Base-by-base conservation (phyloP, 2,113 vertebrate species). In the Seriola quinqueradiata region DNA sequence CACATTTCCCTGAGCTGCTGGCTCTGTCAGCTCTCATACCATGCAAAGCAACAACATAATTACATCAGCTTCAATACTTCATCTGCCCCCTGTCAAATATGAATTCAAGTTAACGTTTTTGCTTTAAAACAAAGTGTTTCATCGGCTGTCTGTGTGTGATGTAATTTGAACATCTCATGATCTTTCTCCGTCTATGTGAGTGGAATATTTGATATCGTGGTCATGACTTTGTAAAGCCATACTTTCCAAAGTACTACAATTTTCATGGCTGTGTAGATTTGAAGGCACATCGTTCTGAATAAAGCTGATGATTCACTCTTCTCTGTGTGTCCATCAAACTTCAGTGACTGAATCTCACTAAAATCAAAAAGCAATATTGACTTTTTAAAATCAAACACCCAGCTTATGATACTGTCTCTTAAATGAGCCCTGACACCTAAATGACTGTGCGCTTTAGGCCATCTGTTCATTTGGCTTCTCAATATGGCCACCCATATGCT, bases 401-500 rank as follows among this genome's bases (percentile, higher is more conserved):
- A 71, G 54, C 36, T 61, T 11, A 48, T 70, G 64, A 78, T 50
- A 40, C 25, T 63, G 58, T 60, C 76, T 84, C 50, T 61, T 73
- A 75, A 85, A 80, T 74, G 66, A 82, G 83, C 52, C 46, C 42
- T 70, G 57, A 61, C 81, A 72, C 50, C 63, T 63, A 40, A 77
- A 69, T 59, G 74, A 58, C 65, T n/a, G 76, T 76, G 46, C 57
- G 44, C 68, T 87, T 80, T 70, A 60, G 57, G 64, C 89, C 88
- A 88, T 93, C 87, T 91, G 90, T 79, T 93, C 79, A 44, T 55
- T 86, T 86, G 48, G 70, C 72, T 66, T 77, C 70, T 74, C 77
- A 75, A 60, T 80, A 81, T 87, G 83, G 80, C 83, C 60, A 8
- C 79, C 82, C 87, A 81, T 84, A 85, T 87, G 89, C 64, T 64